Conservation (phyloP, 2,888 invertebrate genomes). For the Xanthia togata region DNA sequence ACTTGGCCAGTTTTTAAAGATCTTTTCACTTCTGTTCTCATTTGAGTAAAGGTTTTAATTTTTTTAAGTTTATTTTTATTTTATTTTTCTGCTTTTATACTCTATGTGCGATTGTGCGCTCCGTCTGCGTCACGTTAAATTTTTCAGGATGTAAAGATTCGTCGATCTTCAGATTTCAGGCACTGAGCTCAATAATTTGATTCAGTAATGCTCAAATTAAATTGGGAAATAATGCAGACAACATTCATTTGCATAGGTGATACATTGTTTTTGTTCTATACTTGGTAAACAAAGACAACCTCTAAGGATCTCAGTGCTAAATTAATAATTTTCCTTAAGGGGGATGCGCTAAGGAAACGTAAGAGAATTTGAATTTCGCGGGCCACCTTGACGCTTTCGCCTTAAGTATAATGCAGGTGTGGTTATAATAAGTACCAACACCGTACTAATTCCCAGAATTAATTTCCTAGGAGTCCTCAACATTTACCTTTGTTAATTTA, state of each 20-base stretch:
- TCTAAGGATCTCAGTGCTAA: background rate
- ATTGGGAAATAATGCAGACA: background rate
- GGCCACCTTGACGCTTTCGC: too few relatives aligned
- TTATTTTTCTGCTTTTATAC: background rate
- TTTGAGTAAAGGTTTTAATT: background rate
- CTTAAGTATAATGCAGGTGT: conserved; percentile 6
- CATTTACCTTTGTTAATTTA: conserved; percentile 70
- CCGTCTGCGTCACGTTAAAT: background rate
- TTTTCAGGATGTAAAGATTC: background rate
- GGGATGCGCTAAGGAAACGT: too few relatives aligned
- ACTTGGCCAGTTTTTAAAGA: too few relatives aligned
- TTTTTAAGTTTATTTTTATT: background rate
- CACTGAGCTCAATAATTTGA: background rate
- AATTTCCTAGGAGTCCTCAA: conserved; percentile 67
- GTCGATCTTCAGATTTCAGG: background rate
- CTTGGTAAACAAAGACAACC: conserved; percentile 15
- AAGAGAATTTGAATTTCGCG: too few relatives aligned
- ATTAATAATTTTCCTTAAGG: conserved; percentile 20
- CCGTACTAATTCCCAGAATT: conserved; percentile 56
- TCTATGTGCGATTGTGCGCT: too few relatives aligned
- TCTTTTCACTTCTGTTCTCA: background rate
- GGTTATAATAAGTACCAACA: background rate
- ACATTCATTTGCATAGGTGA: rapidly evolving
- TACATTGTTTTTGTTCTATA: background rate
- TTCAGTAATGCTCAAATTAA: too few relatives aligned